Evolutionary conservation across 2,888 invertebrate species (phyloP).

Genomic region (Lepidochrysops patricia): DNA sequence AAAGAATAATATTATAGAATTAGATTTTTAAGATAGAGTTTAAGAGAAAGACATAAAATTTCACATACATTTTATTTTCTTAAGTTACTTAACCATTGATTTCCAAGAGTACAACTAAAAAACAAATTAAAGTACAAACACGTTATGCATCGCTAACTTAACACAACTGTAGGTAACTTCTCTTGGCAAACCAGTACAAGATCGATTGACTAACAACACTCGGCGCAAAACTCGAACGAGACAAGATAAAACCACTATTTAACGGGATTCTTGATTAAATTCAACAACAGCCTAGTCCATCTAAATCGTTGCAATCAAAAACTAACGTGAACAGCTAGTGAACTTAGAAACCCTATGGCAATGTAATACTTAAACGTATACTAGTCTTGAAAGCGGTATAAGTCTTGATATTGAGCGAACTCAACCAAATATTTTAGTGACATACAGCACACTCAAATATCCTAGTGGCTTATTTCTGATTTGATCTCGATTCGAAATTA

Average conservation of each 20-base stretch:
- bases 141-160: constrained; percentile 73
- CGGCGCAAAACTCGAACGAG: constrained; percentile 69
- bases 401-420: constrained; percentile 73
- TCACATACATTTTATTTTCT: constrained; percentile 75
- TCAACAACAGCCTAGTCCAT: constrained; percentile 59
- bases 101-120: constrained; percentile 75
- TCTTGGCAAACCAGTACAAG: constrained; percentile 71
- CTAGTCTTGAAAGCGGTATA: constrained; percentile 61
- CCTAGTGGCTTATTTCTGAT: constrained; percentile 24
- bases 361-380: constrained; percentile 61
- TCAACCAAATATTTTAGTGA: constrained; percentile 63
- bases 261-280: constrained; percentile 51
- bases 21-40: too few species aligned
- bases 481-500: constrained; percentile 9
- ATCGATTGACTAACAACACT: constrained; percentile 58
- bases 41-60: constrained; percentile 39
- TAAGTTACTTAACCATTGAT: constrained; percentile 74
- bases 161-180: constrained; percentile 75
- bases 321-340: constrained; percentile 62
- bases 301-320: constrained; percentile 58
- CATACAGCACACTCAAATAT: constrained; percentile 54
- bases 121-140: constrained; percentile 76
- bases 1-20: too few species aligned
- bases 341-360: constrained; percentile 56
- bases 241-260: constrained; percentile 24